Evolutionary conservation across 2,888 invertebrate species (phyloP), one percentile per base, ranked within the genome.

Genomic region (Rhagium mordax): DNA sequence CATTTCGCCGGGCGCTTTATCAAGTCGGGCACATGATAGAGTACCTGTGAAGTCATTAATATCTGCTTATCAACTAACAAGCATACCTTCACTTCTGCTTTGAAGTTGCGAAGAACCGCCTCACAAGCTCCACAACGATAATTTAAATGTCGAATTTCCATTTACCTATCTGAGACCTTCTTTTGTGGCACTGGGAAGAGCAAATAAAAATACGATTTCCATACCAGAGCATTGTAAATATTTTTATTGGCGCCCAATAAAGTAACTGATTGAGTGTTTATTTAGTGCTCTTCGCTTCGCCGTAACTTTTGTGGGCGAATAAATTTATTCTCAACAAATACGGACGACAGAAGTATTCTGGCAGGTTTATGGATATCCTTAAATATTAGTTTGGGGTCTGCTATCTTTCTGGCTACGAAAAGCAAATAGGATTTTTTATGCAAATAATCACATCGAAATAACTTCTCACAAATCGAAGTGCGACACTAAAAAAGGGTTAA

Each of bases 241-340:
- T 71, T 71, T 71, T 71, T 59, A 53, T 65, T 66, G 66, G 59
- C 60, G 66, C 33, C 55, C 61, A 53, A 70, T 70, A 70, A 70
- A 70, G 47, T 62, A 55, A 53, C 70, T 55, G 70, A 70, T 70
- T 70, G 70, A 55, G 41, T 70, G 62, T 70, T 70, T 70, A 64
- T 57, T 49, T 62, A 62, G 62, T 47, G 55, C 33, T 53, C 53
- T 51, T 8, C 15, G 65, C 18, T 6, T 33, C 18, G 41, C 41
- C n/a, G n/a, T 41, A 41, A 41, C 67, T 24, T 41, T 51, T 16
- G 51, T 41, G 4, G 55, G 47, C 16, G 47, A 13, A 64, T 64
- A 61, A 41, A 59, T 49, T 49, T 27, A 16, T 33, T 49, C 10
- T 13, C 27, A 27, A 49, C 62, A 49, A 61, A 48, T 49, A 49